These are phyloP conservation scores for Macroteleia sp. DNA, from an alignment of 2,888 invertebrate species.

Conservation along the genomic window DNA sequence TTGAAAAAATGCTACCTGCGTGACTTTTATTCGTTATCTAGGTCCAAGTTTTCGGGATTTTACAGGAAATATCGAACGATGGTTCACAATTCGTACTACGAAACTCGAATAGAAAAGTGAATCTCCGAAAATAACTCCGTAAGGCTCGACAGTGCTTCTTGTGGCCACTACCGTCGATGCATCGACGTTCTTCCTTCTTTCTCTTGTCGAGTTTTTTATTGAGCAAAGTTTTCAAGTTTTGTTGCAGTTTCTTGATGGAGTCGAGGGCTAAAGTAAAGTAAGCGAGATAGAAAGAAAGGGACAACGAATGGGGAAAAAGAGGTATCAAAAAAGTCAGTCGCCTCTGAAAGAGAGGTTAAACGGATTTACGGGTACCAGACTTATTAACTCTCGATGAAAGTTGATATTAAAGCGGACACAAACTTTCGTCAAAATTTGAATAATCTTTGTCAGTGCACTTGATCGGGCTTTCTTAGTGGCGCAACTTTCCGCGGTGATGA, in stretches of 20 bases:
- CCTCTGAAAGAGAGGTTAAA: constrained; percentile 69
- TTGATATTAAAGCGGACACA: constrained; percentile 79
- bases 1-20: too few relatives aligned
- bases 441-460: constrained; percentile 63
- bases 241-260: constrained; percentile 51
- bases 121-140: constrained; percentile 24
- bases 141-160: constrained; percentile 14
- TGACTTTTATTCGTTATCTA: too few relatives aligned
- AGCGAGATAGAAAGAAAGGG: constrained; percentile 10
- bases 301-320: too few relatives aligned
- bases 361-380: constrained; percentile 80
- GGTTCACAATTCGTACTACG: too few relatives aligned
- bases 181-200: constrained; percentile 13
- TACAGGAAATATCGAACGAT: too few relatives aligned
- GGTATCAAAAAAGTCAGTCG: constrained; percentile 25
- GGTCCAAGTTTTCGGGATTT: too few relatives aligned
- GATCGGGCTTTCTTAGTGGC: constrained; percentile 37
- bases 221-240: constrained; percentile 64
- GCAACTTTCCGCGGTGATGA: constrained; percentile 34
- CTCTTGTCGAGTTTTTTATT: constrained; percentile 41
- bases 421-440: constrained; percentile 66
- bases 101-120: too few relatives aligned
- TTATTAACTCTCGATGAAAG: constrained; percentile 81
- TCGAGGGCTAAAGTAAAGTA: constrained; percentile 29
- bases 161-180: constrained; percentile 14